Evolutionary conservation across 2,888 invertebrate species (phyloP).

Genomic region (Ligdia adustata): DNA sequence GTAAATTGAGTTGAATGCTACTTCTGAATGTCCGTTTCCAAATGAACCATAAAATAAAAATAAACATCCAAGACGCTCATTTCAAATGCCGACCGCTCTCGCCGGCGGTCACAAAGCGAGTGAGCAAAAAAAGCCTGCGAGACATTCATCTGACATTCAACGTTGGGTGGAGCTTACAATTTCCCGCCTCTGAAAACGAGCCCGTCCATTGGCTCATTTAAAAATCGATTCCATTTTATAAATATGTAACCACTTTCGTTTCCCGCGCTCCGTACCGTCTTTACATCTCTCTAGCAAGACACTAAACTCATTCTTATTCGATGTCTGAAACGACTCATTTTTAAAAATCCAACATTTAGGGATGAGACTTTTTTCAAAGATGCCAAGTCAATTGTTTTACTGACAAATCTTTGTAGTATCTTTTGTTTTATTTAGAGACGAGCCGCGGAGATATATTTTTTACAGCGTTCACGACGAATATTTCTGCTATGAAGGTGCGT

Average conservation of each 20-base stretch:
- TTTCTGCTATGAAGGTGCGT: constrained; percentile 55
- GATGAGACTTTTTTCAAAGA: constrained; percentile 54
- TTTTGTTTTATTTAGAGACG: constrained; percentile 82
- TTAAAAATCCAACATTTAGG: constrained; percentile 34
- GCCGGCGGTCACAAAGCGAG: constrained; percentile 66
- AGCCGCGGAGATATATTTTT: constrained; percentile 68
- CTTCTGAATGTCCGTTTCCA: constrained; percentile 14
- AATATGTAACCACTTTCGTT: constrained; percentile 81
- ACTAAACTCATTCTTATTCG: constrained; percentile 34
- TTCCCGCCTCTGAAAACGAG: constrained; percentile 70
- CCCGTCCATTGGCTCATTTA: constrained; percentile 77
- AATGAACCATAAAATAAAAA: constrained; percentile 22
- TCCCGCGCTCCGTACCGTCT: constrained; percentile 40
- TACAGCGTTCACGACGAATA: constrained; percentile 51
- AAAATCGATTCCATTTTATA: constrained; percentile 84
- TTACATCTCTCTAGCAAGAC: constrained; percentile 40
- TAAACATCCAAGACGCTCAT: constrained; percentile 27
- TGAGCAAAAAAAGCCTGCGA: constrained; percentile 71
- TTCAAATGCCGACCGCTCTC: constrained; percentile 46
- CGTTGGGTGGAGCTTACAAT: constrained; percentile 66
- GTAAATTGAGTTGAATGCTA: constrained; percentile 14
- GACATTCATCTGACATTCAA: constrained; percentile 74
- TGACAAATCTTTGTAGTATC: constrained; percentile 78
- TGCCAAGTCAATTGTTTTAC: constrained; percentile 77
- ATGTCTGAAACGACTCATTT: constrained; percentile 39